Evolutionary conservation across 1,140 invertebrate species (phyloP), one percentile per base, ranked within the genome.

Genomic region (Drosophila truncata): DNA sequence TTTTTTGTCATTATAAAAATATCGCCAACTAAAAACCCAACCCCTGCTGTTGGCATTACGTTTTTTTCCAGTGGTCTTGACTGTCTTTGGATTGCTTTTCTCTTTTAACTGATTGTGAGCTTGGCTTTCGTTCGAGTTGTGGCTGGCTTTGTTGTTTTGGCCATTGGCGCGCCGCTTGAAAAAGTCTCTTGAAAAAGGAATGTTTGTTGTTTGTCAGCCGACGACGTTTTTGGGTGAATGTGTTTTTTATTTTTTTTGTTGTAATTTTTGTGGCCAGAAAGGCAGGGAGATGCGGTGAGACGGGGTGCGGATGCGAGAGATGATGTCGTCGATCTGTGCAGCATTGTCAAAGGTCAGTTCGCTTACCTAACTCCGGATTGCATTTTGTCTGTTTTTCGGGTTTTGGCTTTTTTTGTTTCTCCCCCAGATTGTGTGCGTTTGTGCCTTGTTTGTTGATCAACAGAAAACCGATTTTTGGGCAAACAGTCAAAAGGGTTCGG

Each of bases 331-430:
- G 82, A 82, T 86, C 83, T 86, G 76, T 86, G 85, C 85, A 90
- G 81, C 78, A 85, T 88, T 90, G 85, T 82, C 81, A 90, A 88
- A 88, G 85, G 85, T 88, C 85, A 88, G 85, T 88, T 88, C 80
- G 83, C 85, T 88, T 88, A 88, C 84, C 84, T 88, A 88, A 88
- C 84, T 90, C 70, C 78, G 84, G 85, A 88, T 87, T 88, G 84
- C 84, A 88, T 84, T 88, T 87, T 47, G 44, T 72, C 37, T 61
- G 60, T 67, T 74, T 63, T 44, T 42, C 11, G 23, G n/a, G 18
- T 29, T 42, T 54, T 50, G 50, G 2, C 50, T 44, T 29, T 27
- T 27, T 49, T 54, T 44, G 42, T 64, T 60, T 67, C 74, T 31
- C 52, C 35, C 42, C 47, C 35, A 69, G 16, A 58, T 37, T 73